A percentile compares a stretch with the other conserved stretches of the same genome.
These are phyloP conservation scores for Montifringilla adamsi DNA, from an alignment of 2,113 vertebrate genomes.

Conservation along the genomic window DNA sequence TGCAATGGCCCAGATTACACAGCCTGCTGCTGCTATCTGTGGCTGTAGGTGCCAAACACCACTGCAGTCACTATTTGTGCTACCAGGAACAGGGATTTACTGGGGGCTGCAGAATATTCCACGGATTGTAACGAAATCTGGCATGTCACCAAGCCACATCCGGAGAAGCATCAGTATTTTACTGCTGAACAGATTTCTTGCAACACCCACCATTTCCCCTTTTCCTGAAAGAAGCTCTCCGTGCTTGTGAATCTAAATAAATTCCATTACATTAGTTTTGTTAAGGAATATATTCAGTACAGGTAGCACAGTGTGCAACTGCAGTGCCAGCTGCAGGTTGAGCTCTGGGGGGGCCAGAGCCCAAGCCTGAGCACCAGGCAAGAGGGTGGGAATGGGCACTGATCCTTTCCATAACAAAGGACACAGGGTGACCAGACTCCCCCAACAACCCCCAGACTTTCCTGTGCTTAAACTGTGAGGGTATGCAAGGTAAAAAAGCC, in stretches of 20 bases:
- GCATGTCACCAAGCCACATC: constrained; percentile 49
- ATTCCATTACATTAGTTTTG: background rate
- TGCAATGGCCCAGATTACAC: background rate
- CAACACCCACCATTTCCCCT: constrained; percentile 42
- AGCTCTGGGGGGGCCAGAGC: background rate
- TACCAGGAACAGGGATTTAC: constrained; percentile 55
- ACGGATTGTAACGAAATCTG: constrained; percentile 46
- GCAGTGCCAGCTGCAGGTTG: background rate
- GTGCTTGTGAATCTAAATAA: background rate
- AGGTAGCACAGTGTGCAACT: background rate
- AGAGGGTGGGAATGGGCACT: background rate
- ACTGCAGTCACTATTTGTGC: background rate
- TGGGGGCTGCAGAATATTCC: constrained; percentile 35
- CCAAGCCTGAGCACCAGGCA: background rate
- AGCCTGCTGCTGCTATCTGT: background rate
- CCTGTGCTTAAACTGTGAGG: background rate
- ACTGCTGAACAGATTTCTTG: constrained; percentile 59
- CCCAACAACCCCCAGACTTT: background rate
- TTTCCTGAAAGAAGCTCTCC: constrained; percentile 34
- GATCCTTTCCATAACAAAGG: background rate
- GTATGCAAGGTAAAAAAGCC: background rate
- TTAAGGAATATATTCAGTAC: background rate
- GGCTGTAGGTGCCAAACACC: background rate
- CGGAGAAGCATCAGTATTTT: constrained; percentile 40
- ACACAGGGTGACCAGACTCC: background rate